These are phyloP conservation scores for Neodontobutis hainanensis DNA, from an alignment of 2,113 vertebrate genomes.

Conservation along the genomic window DNA sequence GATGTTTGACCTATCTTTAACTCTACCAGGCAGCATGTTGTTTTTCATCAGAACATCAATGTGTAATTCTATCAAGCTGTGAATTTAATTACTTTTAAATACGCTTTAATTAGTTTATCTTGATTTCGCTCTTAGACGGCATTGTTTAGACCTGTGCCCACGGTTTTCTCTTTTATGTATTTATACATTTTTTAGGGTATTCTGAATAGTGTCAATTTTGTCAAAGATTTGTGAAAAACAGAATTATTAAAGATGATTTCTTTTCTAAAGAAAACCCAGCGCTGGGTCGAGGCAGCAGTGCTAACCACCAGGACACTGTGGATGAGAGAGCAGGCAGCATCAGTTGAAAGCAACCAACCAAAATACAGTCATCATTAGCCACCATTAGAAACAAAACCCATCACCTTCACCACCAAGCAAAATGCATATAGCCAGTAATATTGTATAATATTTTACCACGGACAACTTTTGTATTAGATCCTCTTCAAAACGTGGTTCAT, in stretches of 20 bases:
- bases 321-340: neutral
- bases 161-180: neutral
- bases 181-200: no score
- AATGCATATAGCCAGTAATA: no score
- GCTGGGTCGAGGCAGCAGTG: neutral
- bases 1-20: neutral
- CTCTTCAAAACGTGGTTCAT: no score
- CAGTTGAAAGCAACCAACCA: no score
- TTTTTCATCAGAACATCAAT: neutral
- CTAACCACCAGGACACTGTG: neutral
- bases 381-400: no score
- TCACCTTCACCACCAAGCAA: no score
- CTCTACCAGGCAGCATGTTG: neutral
- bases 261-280: neutral
- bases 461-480: no score
- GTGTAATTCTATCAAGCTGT: conserved; percentile 13
- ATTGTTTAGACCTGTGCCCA: neutral
- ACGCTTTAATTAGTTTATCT: conserved; percentile 6
- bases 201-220: no score
- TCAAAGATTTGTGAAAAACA: no score
- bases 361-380: no score
- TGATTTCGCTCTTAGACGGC: neutral
- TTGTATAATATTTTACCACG: no score
- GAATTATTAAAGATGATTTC: no score
- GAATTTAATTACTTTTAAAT: conserved; percentile 10